Conservation (phyloP, 2,888 invertebrate genomes). For the Nomada flava region DNA sequence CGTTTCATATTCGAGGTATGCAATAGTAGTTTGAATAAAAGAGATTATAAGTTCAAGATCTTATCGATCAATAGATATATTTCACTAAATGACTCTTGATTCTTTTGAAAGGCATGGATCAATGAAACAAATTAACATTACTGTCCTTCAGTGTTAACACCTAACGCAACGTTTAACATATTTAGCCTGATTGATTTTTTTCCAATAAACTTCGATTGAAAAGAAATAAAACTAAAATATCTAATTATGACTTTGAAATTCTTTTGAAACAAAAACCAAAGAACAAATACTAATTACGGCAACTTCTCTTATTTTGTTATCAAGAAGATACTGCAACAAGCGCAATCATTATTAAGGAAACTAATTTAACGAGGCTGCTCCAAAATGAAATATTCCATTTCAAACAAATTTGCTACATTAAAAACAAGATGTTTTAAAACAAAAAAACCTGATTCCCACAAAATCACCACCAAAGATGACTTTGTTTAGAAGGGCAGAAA, state of each 20-base stretch:
- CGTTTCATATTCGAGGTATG: neutral
- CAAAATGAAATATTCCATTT: neutral
- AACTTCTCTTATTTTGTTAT: neutral
- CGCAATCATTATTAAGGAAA: no score
- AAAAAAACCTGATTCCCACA: neutral
- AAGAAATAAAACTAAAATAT: no score
- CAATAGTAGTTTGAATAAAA: neutral
- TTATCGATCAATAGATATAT: neutral
- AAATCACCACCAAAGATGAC: neutral
- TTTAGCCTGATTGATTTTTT: no score
- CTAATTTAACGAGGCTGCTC: neutral
- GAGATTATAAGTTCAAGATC: neutral
- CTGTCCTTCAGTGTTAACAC: no score
- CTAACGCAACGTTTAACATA: no score
- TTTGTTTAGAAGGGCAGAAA: slow-evolving; percentile 32
- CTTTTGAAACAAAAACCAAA: no score
- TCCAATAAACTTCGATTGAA: no score
- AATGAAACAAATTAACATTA: no score
- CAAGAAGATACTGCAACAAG: neutral
- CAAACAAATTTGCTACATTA: neutral
- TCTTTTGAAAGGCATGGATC: neutral
- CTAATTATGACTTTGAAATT: no score
- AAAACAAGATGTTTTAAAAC: neutral
- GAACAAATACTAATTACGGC: no score
- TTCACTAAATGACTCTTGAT: neutral